Conservation (phyloP, 2,797 vertebrate species). For the Columba guinea region DNA sequence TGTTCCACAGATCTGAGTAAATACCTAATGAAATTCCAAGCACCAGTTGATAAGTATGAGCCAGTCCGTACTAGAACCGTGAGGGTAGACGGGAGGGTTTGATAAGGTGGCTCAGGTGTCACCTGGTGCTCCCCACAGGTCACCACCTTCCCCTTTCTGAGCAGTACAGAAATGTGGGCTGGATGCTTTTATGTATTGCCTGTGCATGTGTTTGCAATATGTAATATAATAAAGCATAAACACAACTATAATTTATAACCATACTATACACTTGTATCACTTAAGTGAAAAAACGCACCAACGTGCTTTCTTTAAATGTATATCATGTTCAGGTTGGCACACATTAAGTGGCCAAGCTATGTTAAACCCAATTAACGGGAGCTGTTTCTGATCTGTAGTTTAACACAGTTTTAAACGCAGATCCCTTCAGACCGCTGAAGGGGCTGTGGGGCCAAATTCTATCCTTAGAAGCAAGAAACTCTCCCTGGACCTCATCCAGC, state of each 20-base stretch:
- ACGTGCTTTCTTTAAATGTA: neutral
- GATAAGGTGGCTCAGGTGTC: neutral
- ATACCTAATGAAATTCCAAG: neutral
- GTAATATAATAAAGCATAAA: fast-evolving
- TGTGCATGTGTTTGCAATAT: fast-evolving
- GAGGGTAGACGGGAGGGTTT: neutral
- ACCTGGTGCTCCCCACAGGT: neutral
- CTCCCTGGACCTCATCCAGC: constrained; percentile 44
- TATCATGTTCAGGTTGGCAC: neutral
- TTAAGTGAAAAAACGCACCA: neutral
- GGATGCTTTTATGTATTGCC: neutral
- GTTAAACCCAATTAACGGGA: constrained; percentile 4
- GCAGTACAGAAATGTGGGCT: neutral
- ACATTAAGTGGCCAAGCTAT: neutral
- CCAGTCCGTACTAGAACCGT: neutral
- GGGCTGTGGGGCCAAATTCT: constrained; percentile 46
- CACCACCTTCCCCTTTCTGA: neutral
- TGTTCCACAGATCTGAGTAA: neutral
- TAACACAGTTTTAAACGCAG: neutral
- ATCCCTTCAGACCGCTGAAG: constrained; percentile 9
- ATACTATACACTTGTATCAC: neutral
- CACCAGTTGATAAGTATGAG: neutral
- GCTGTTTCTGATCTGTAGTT: neutral
- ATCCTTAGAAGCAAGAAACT: constrained; percentile 43
- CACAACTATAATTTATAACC: neutral